Conservation (phyloP, 2,888 invertebrate species). For the Capitulum mitella region DNA sequence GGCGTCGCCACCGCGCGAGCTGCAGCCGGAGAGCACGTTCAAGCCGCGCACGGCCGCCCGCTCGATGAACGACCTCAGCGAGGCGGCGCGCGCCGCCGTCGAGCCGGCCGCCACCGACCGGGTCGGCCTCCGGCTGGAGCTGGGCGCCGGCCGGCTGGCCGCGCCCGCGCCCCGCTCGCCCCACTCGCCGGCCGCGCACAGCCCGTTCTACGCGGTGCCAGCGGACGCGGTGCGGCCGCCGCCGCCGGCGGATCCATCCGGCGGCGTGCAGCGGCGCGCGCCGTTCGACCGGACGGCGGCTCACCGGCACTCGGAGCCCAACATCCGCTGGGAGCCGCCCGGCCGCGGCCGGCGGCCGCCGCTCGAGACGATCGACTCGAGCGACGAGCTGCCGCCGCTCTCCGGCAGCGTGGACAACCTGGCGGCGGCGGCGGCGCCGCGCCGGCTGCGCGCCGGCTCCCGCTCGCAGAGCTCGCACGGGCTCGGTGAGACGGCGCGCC, state of each 20-base stretch:
- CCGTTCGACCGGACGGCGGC: slow-evolving; percentile 28
- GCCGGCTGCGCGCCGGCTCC: slow-evolving; percentile 32
- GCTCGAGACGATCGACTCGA: not conserved
- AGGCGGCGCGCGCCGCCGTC: not conserved
- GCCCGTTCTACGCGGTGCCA: slow-evolving; percentile 83
- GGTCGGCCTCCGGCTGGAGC: slow-evolving; percentile 38
- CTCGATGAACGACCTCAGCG: not conserved
- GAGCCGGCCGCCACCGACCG: slow-evolving; percentile 28
- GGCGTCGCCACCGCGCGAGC: slow-evolving; percentile 47
- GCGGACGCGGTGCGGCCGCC: slow-evolving; percentile 60
- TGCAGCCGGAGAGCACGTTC: slow-evolving; percentile 17
- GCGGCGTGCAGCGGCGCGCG: slow-evolving; percentile 29
- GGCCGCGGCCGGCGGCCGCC: not conserved
- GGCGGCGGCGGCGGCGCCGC: slow-evolving; percentile 30
- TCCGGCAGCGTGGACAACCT: slow-evolving; percentile 29
- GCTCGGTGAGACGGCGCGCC: not conserved
- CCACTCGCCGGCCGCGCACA: slow-evolving; percentile 44
- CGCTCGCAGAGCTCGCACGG: slow-evolving; percentile 11
- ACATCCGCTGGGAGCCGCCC: not conserved
- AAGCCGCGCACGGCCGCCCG: not conserved
- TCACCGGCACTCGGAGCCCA: slow-evolving; percentile 35
- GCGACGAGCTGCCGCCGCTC: slow-evolving; percentile 29
- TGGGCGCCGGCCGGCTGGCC: slow-evolving; percentile 36
- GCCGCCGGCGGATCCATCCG: not conserved
- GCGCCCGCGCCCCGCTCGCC: slow-evolving; percentile 28